Evolutionary conservation across 2,797 vertebrate species (phyloP), one percentile per base, ranked within the genome.

Genomic region (Lemur catta): DNA sequence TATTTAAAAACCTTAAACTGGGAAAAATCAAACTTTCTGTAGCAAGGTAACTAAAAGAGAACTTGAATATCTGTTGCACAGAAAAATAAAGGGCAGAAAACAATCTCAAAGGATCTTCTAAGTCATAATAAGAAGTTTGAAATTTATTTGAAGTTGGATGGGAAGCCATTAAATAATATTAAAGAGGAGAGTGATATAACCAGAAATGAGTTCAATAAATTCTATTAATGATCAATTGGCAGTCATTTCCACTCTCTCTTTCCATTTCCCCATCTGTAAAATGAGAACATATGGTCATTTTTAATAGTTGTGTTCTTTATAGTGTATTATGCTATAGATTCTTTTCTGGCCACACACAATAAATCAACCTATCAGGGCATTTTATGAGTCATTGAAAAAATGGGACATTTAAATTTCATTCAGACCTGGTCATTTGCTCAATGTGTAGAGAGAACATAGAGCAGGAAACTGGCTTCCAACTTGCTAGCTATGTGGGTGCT

Each of bases 341-440:
- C 78, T 82, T 95, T 75, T 72, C 69, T 97, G 85, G 30, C 28
- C 28, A 74, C 43, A 82, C 26, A 82, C 30, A 86, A 38, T 97
- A 79, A 96, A 95, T 97, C 96, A 96, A 18, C 20, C 67, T 89
- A n/a, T 96, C 71, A 41, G 7, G 20, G 35, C 41, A 72, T 90
- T 95, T 97, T 97, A 76, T 76, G 91, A 97, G 65, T 97, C 88
- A 93, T 46, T 5, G 50, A 96, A 79, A 72, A 63, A 69, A 95
- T 72, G 50, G 84, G 95, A 93, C 84, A 75, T 94, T 95, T 93
- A 82, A 76, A 95, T 96, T 94, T 97, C 55, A 95, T 94, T 92
- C 20, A 74, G 41, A 81, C 18, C 81, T 88, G 26, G 63, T 17
- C 59, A 86, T 91, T 89, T 87, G 26, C 18, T 94, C 12, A 55